A percentile compares a stretch with the other conserved stretches of the same genome.
phyloP scores from a whole-genome alignment of 2,888 invertebrate species.

The Orthonychiurus folsomi region DNA sequence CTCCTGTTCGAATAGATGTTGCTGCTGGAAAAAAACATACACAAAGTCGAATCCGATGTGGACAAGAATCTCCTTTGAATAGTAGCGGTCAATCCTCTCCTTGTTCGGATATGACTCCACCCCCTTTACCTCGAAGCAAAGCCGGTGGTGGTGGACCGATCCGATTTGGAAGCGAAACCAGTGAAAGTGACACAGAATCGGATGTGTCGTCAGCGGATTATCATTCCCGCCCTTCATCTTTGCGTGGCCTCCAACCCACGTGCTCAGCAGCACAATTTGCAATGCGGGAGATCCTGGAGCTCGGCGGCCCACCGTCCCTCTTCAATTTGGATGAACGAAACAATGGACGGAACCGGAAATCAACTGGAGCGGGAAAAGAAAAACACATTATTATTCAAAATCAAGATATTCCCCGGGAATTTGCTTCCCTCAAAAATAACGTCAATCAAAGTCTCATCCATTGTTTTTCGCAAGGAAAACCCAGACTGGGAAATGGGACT shows the following conservation, averaged over 20 bases:
- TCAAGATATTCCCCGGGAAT: not conserved
- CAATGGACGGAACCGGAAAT: too few relatives aligned
- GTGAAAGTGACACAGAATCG: conserved; percentile 39
- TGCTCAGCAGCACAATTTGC: conserved; percentile 39
- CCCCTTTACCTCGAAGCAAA: conserved; percentile 18
- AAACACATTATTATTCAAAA: not conserved
- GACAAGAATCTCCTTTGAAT: conserved; percentile 28
- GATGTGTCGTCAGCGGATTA: conserved; percentile 34
- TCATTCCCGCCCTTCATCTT: conserved; percentile 16
- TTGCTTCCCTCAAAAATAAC: not conserved
- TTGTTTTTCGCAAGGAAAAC: not conserved
- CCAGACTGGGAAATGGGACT: not conserved
- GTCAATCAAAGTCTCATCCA: conserved; percentile 5
- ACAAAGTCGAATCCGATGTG: not conserved
- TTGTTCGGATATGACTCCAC: conserved; percentile 38
- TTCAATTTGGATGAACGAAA: not conserved
- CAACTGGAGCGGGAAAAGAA: not conserved
- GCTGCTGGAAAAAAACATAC: conserved; percentile 15
- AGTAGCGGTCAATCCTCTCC: conserved; percentile 39
- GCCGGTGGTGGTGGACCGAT: conserved; percentile 19
- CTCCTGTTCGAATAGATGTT: conserved; percentile 38
- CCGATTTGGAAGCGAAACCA: conserved; percentile 39
- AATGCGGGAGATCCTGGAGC: conserved; percentile 36
- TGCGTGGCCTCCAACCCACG: conserved; percentile 21
- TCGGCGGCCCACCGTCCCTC: conserved; percentile 11